phyloP scores from a whole-genome alignment of 2,888 invertebrate species.

The Volucella bombylans region DNA sequence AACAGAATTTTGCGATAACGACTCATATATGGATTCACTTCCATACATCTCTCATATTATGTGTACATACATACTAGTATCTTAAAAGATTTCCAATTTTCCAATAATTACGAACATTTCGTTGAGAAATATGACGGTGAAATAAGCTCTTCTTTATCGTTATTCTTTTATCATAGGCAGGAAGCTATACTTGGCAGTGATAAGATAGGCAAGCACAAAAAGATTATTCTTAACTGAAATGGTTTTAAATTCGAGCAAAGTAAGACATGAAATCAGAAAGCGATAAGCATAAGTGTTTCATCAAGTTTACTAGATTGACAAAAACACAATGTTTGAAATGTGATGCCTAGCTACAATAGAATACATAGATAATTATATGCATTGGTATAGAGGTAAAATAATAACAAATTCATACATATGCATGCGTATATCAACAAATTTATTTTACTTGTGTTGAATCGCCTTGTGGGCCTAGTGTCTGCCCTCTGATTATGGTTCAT shows the following conservation, averaged over 20 bases:
- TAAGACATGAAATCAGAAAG: conserved; percentile 42
- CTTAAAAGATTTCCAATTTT: no score
- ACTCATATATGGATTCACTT: conserved; percentile 6
- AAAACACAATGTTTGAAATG: conserved; percentile 4
- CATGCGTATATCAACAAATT: no score
- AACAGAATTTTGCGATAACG: conserved; percentile 40
- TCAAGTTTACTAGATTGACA: conserved; percentile 41
- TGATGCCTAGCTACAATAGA: conserved; percentile 1
- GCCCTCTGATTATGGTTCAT: no score
- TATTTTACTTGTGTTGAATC: no score
- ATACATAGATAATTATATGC: not conserved
- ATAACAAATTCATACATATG: no score
- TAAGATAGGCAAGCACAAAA: conserved; percentile 46
- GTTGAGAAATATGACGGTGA: conserved; percentile 15
- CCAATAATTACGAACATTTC: no score
- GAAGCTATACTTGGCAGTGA: conserved; percentile 46
- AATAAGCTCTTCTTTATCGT: conserved; percentile 48
- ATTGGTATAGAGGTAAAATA: no score
- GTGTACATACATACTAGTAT: not conserved
- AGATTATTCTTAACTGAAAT: conserved; percentile 17
- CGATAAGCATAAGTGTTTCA: conserved; percentile 45
- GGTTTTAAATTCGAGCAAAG: conserved; percentile 46
- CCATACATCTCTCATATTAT: conserved; percentile 24
- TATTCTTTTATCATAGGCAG: conserved; percentile 43
- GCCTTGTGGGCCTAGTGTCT: no score